Conservation (phyloP, 2,888 invertebrate genomes). For the Tenthredo scrophulariae region DNA sequence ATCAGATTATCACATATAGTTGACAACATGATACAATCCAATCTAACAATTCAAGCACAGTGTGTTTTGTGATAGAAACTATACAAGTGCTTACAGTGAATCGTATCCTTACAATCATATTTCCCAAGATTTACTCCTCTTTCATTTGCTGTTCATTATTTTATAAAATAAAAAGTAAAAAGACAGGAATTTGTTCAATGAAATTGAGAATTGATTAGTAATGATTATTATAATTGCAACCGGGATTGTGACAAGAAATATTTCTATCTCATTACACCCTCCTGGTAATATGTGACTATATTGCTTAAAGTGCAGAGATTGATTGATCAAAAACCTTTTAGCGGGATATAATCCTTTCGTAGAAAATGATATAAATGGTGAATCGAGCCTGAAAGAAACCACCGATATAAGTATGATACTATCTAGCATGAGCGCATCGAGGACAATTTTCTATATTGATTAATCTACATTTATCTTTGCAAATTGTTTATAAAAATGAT, state of each 20-base stretch:
- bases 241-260: background rate
- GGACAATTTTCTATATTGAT: background rate
- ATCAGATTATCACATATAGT: background rate
- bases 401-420: constrained; percentile 48
- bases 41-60: constrained; percentile 8
- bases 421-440: background rate
- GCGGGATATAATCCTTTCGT: constrained; percentile 74
- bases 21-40: background rate
- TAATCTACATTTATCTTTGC: background rate
- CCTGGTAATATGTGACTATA: background rate
- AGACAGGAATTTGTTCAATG: background rate
- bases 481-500: background rate
- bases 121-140: background rate
- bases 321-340: constrained; percentile 70
- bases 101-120: background rate
- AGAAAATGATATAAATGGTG: constrained; percentile 75
- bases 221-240: background rate
- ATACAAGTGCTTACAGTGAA: constrained; percentile 4
- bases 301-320: constrained; percentile 46
- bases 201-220: background rate
- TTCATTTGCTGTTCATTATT: background rate
- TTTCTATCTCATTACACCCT: background rate
- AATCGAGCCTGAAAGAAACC: constrained; percentile 73
- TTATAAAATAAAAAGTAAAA: background rate
- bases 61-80: background rate